These are phyloP conservation scores for Corythaixoides concolor DNA, from an alignment of 2,113 vertebrate species.

Conservation along the genomic window DNA sequence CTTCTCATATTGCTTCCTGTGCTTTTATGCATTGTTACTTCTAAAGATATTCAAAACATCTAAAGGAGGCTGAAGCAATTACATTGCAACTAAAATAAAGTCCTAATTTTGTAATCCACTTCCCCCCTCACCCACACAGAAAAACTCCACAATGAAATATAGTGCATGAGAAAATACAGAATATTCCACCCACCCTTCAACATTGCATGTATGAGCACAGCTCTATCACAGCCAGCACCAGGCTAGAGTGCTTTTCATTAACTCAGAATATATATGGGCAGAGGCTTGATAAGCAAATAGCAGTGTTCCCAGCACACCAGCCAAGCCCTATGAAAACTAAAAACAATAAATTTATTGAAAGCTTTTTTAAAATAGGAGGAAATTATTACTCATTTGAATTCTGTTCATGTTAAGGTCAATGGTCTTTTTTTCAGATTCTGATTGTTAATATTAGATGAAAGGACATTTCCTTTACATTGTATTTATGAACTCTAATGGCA, in stretches of 20 bases:
- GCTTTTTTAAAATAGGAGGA: conserved; percentile 73
- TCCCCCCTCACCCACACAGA: conserved; percentile 61
- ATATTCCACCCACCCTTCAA: conserved; percentile 57
- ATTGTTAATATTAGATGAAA: conserved; percentile 78
- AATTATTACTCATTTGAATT: conserved; percentile 76
- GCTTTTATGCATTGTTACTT: conserved; percentile 69
- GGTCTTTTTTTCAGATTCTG: conserved; percentile 59
- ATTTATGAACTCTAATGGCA: conserved; percentile 65
- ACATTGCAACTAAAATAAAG: conserved; percentile 54
- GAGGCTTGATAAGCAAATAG: conserved; percentile 61
- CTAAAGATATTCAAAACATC: conserved; percentile 61
- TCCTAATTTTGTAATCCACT: conserved; percentile 64
- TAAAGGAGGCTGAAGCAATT: conserved; percentile 68
- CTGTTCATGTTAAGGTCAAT: conserved; percentile 69
- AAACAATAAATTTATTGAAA: conserved; percentile 74
- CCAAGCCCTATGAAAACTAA: conserved; percentile 60
- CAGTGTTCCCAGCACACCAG: conserved; percentile 63
- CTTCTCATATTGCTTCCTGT: conserved; percentile 67
- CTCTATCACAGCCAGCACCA: conserved; percentile 38
- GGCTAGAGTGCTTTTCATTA: conserved; percentile 34
- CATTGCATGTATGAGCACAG: conserved; percentile 45
- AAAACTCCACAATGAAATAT: conserved; percentile 62
- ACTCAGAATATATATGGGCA: conserved; percentile 34
- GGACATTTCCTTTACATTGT: conserved; percentile 78
- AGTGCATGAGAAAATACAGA: conserved; percentile 67